Percentiles rank a stretch among this genome's conserved stretches.
phyloP scores from a whole-genome alignment of 2,888 invertebrate genomes.

The Trissoscelio sp. region DNA sequence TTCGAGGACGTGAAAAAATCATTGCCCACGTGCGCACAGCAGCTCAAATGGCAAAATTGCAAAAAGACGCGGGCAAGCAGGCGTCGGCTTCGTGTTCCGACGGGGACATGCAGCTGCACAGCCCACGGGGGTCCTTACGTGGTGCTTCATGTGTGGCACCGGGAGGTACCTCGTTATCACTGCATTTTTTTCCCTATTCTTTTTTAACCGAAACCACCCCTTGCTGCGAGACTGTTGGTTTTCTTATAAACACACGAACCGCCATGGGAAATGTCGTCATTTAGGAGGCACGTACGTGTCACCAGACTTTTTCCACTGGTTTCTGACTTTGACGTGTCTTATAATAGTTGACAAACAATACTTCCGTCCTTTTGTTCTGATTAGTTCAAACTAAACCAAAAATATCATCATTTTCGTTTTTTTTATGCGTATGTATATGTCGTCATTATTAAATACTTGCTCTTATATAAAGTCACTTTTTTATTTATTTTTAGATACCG shows the following conservation, averaged over 20 bases:
- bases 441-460: no score
- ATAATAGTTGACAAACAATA: conserved; percentile 57
- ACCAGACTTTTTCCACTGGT: conserved; percentile 32
- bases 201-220: conserved; percentile 71
- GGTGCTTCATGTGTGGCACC: conserved; percentile 70
- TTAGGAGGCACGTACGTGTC: conserved; percentile 71
- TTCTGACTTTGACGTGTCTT: conserved; percentile 53
- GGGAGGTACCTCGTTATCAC: conserved; percentile 81
- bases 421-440: no score
- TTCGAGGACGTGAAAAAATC: conserved; percentile 67
- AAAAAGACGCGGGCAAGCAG: conserved; percentile 77
- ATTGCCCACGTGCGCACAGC: conserved; percentile 75
- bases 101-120: conserved; percentile 72
- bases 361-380: conserved; percentile 13
- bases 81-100: conserved; percentile 54
- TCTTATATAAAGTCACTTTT: no score
- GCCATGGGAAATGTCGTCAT: conserved; percentile 76
- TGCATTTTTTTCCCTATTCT: conserved; percentile 74
- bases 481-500: no score
- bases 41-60: conserved; percentile 74
- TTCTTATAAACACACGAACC: conserved; percentile 66
- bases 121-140: conserved; percentile 67
- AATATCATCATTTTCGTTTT: no score
- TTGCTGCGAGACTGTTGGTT: conserved; percentile 66
- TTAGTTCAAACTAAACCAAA: no score